Base-by-base conservation (phyloP, 2,888 invertebrate species). In the Polyommatus iphigenia region DNA sequence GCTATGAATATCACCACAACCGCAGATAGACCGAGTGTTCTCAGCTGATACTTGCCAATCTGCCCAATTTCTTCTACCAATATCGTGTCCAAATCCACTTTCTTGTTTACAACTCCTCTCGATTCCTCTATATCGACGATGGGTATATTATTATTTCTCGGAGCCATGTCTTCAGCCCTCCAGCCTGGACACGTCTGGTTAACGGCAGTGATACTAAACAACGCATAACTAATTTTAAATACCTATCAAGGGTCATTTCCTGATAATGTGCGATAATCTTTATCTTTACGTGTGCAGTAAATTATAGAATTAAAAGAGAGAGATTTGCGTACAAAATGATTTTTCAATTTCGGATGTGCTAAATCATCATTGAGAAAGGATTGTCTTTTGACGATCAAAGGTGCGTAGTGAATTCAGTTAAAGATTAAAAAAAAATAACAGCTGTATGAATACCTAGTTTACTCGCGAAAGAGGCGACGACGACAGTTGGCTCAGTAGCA, bases 41-140 rank as follows among this genome's bases (percentile, higher is more conserved):
- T 82, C 7, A 88, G 54, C 82, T 93, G 93, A 79, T 88, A 92
- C 77, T 81, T 81, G 0, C 92, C 93, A 78, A 91, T 89, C 83
- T 92, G 90, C 0, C 93, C 93, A 18, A 92, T 84, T 81, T 93
- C 93, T 29, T 90, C 86, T 29, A 89, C 85, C 76, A 93, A 81
- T 15, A 92, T 86, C 3, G 85, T 84, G 77, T 92, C 92, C 81
- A 92, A 73, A 54, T 91, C 88, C 24, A 91, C 83, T 50, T 82
- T 82, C 2, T 79, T 79, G 73, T 67, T 79, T 15, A 77, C 57
- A 79, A 81, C 71, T 8, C 80, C 80, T 15, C 1, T 50, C 18
- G 46, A 10, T 3, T 54, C 18, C 18, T 75, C 75, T 18, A 75
- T 15, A 15, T 46, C 75, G 4, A 18, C 6, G 6, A 29, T 46